Conservation (phyloP, 1,140 invertebrate genomes). For the Microplitis demolitor region DNA sequence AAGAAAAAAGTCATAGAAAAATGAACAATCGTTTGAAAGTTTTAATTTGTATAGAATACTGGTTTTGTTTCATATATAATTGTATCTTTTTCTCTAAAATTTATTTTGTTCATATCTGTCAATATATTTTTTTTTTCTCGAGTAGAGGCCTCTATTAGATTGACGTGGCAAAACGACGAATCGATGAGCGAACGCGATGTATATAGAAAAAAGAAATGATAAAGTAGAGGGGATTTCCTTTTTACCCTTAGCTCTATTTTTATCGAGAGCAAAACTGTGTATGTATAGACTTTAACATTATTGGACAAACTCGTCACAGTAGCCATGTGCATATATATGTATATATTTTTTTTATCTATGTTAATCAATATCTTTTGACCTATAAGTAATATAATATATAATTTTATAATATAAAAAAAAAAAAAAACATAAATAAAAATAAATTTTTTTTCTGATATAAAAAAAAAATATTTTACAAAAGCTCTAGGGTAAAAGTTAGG, state of each 20-base stretch:
- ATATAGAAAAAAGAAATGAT: neutral
- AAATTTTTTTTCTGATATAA: neutral
- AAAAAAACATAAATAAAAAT: neutral
- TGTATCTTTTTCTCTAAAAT: neutral
- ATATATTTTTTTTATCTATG: neutral
- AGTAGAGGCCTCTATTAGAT: neutral
- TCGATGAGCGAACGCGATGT: neutral
- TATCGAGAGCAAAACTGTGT: conserved; percentile 14
- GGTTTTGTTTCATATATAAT: no score
- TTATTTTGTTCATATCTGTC: neutral
- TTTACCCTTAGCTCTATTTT: conserved; percentile 21
- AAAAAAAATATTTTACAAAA: neutral
- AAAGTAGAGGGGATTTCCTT: neutral
- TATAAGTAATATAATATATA: conserved; percentile 20
- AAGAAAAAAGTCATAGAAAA: no score
- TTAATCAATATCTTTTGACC: conserved; percentile 32
- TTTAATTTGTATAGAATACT: no score
- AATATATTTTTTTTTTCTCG: conserved; percentile 6
- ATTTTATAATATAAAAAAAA: conserved; percentile 6
- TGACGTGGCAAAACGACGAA: neutral
- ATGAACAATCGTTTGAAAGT: no score
- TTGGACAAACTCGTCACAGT: conserved; percentile 4
- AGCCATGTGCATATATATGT: neutral
- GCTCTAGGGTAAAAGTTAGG: no score
- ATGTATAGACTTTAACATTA: conserved; percentile 16